phyloP scores from a whole-genome alignment of 92 coral and sea anemone genomes.

The Umimayanthus chanpuru region DNA sequence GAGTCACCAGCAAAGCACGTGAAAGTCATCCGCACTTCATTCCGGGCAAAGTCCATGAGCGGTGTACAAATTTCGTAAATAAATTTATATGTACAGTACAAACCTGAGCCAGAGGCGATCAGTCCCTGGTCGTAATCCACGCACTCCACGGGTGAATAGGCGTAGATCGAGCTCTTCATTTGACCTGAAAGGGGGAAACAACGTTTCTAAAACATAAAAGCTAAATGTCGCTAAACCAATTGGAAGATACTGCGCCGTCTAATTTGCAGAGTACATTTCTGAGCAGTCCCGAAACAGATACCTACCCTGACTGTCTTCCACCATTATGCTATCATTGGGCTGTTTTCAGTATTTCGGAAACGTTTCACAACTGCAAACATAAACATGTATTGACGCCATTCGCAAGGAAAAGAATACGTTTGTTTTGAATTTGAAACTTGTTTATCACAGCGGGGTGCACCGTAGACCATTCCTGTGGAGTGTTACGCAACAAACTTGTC shows the following conservation, averaged over 20 bases:
- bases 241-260: neutral
- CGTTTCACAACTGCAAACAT: neutral
- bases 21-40: neutral
- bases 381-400: neutral
- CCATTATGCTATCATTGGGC: neutral
- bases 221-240: neutral
- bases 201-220: neutral
- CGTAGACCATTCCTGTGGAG: neutral
- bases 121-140: slow-evolving; percentile 74
- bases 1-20: neutral
- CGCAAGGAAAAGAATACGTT: neutral
- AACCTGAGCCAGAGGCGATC: slow-evolving; percentile 93
- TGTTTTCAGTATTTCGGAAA: neutral
- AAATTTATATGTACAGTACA: slow-evolving; percentile 15
- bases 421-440: neutral
- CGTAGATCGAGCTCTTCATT: slow-evolving; percentile 84
- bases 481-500: neutral
- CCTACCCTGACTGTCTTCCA: neutral
- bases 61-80: slow-evolving; percentile 16
- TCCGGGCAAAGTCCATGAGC: slow-evolving; percentile 16
- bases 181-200: slow-evolving; percentile 62
- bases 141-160: slow-evolving; percentile 90
- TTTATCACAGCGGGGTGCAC: neutral
- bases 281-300: neutral
- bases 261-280: neutral